A percentile compares a stretch with the other conserved stretches of the same genome.
These are phyloP conservation scores for Fragum fragum DNA, from an alignment of 2,888 invertebrate species.

Conservation along the genomic window DNA sequence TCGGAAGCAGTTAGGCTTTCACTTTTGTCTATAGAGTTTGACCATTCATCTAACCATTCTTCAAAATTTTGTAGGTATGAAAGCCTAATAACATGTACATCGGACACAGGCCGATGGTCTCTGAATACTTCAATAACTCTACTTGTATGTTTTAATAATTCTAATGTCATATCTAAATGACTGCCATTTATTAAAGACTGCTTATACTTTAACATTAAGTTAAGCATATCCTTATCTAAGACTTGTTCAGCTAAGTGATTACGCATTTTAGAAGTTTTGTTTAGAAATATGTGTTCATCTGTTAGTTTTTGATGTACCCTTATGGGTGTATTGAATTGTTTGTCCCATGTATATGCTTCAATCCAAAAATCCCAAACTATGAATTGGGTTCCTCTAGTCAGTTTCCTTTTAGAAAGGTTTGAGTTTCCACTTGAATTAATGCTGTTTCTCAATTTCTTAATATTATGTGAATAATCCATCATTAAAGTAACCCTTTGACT, in stretches of 20 bases:
- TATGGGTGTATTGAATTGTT: slow-evolving; percentile 32
- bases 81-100: slow-evolving; percentile 38
- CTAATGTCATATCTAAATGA: slow-evolving; percentile 35
- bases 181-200: slow-evolving; percentile 34
- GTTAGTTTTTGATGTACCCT: slow-evolving; percentile 46
- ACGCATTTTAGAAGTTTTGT: slow-evolving; percentile 41
- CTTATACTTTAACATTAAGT: slow-evolving; percentile 43
- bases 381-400: slow-evolving; percentile 16
- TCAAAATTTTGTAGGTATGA: slow-evolving; percentile 21
- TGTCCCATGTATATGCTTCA: slow-evolving; percentile 44
- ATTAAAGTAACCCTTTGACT: slow-evolving; percentile 30
- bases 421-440: slow-evolving; percentile 38
- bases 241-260: slow-evolving; percentile 47
- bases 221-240: slow-evolving; percentile 33
- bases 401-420: slow-evolving; percentile 24
- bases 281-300: slow-evolving; percentile 49
- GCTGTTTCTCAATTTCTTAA: slow-evolving; percentile 50
- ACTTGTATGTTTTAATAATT: slow-evolving; percentile 41
- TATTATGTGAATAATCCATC: slow-evolving; percentile 51
- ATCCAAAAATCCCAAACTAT: slow-evolving; percentile 51
- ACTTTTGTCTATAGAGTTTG: background rate
- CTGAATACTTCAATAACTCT: slow-evolving; percentile 45
- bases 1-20: slow-evolving; percentile 31
- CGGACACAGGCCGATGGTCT: slow-evolving; percentile 39
- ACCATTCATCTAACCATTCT: slow-evolving; percentile 42